Evolutionary conservation across 2,113 vertebrate genomes (phyloP).

Genomic region (cattle (Bos taurus)): DNA sequence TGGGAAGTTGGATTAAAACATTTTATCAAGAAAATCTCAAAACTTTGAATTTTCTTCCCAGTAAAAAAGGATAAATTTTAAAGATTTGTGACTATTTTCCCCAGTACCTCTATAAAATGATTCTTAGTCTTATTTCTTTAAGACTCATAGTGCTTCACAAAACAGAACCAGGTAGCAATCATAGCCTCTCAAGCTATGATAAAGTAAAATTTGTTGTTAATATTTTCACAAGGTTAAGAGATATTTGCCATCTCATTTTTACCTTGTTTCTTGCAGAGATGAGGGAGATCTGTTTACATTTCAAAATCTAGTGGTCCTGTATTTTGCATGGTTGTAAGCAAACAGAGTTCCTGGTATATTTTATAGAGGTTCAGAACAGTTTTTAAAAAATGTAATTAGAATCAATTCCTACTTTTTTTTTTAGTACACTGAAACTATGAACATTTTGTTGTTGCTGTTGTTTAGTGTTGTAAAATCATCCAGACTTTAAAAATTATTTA

Average conservation of each 20-base stretch:
- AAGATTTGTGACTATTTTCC: constrained; percentile 45
- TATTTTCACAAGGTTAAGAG: constrained; percentile 4
- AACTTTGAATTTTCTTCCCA: constrained; percentile 63
- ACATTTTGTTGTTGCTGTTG: neutral
- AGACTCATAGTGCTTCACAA: constrained; percentile 8
- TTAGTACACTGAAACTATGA: neutral
- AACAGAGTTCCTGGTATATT: neutral
- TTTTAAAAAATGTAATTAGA: neutral
- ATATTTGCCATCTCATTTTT: constrained; percentile 22
- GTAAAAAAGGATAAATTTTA: constrained; percentile 61
- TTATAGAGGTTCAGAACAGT: neutral
- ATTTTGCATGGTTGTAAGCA: constrained; percentile 5
- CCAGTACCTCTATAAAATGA: neutral
- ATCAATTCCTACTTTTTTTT: neutral
- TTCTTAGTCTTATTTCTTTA: constrained; percentile 38
- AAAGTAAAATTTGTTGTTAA: neutral
- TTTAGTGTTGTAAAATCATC: neutral
- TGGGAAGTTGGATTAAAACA: constrained; percentile 74
- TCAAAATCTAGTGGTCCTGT: neutral
- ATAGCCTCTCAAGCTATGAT: neutral
- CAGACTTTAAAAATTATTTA: neutral
- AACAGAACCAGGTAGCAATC: constrained; percentile 27
- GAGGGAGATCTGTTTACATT: neutral
- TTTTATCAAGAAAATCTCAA: constrained; percentile 72
- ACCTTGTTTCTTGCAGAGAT: neutral